These are phyloP conservation scores for Esox masquinongy DNA, from an alignment of 2,797 vertebrate genomes.

Conservation along the genomic window DNA sequence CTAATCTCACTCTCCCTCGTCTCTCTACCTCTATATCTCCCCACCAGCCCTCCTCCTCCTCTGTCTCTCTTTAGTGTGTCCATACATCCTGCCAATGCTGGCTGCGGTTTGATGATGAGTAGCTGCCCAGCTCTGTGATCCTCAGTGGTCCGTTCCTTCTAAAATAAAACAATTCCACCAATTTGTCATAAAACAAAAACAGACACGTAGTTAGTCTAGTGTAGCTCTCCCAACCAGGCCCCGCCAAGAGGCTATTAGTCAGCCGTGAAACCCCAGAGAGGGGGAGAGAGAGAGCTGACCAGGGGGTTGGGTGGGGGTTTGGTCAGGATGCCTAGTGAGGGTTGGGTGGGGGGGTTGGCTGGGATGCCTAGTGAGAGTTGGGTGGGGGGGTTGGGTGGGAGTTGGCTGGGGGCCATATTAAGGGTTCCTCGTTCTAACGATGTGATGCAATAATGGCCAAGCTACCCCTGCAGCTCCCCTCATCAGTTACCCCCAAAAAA, in stretches of 20 bases:
- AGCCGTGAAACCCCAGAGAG: constrained; percentile 18
- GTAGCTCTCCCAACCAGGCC: constrained; percentile 10
- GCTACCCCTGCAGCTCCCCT: background rate
- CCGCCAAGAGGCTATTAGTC: background rate
- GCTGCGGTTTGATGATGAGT: constrained; percentile 22
- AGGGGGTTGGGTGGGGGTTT: background rate
- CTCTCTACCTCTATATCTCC: background rate
- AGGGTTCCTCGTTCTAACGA: constrained; percentile 8
- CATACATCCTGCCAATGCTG: constrained; percentile 22
- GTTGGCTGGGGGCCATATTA: too few relatives aligned
- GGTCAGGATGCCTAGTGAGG: too few relatives aligned
- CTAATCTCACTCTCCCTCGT: background rate
- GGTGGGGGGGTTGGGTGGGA: too few relatives aligned
- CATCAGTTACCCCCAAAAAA: constrained; percentile 9
- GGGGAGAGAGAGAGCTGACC: constrained; percentile 4
- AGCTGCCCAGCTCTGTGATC: constrained; percentile 35
- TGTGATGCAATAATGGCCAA: constrained; percentile 49
- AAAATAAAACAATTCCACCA: constrained; percentile 30
- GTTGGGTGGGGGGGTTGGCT: too few relatives aligned
- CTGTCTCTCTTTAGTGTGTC: constrained; percentile 1
- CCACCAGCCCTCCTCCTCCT: background rate
- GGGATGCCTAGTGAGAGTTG: too few relatives aligned
- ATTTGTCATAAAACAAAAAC: constrained; percentile 58
- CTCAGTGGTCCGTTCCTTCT: constrained; percentile 20
- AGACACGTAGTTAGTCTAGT: constrained; percentile 35